A percentile compares a stretch with the other conserved stretches of the same genome.
Evolutionary conservation across 2,113 vertebrate genomes (phyloP).

Genomic region (Thinocorus orbignyianus): DNA sequence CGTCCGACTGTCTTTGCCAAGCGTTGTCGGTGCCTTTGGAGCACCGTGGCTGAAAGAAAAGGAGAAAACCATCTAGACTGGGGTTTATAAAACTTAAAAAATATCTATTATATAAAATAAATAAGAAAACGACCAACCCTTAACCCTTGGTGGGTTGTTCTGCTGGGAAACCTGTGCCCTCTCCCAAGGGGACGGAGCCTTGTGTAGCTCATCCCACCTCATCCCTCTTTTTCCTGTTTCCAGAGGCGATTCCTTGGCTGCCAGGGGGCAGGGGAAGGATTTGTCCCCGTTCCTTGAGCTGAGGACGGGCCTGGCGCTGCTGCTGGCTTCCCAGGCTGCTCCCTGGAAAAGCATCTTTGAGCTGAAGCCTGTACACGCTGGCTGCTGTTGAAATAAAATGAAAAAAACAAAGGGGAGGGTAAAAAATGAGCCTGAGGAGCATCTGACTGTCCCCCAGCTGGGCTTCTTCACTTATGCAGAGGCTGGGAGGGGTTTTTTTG

Average conservation of each 20-base stretch:
- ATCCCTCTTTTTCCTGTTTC: neutral
- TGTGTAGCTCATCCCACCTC: neutral
- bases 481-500: neutral
- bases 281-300: neutral
- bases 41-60: neutral
- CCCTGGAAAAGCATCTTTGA: neutral
- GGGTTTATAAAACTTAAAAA: neutral
- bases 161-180: neutral
- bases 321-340: neutral
- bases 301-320: neutral
- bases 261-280: neutral
- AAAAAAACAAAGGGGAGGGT: neutral
- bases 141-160: neutral
- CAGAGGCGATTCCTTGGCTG: neutral
- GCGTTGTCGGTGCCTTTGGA: neutral
- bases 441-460: neutral
- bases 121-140: neutral
- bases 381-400: neutral
- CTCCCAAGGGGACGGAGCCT: accelerated
- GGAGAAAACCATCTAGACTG: neutral
- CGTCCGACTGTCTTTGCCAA: accelerated
- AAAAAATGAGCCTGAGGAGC: neutral
- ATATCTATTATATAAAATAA: neutral
- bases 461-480: neutral
- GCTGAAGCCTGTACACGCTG: neutral